These are phyloP conservation scores for Decapterus maruadsi DNA, from an alignment of 2,797 vertebrate species.

Conservation along the genomic window DNA sequence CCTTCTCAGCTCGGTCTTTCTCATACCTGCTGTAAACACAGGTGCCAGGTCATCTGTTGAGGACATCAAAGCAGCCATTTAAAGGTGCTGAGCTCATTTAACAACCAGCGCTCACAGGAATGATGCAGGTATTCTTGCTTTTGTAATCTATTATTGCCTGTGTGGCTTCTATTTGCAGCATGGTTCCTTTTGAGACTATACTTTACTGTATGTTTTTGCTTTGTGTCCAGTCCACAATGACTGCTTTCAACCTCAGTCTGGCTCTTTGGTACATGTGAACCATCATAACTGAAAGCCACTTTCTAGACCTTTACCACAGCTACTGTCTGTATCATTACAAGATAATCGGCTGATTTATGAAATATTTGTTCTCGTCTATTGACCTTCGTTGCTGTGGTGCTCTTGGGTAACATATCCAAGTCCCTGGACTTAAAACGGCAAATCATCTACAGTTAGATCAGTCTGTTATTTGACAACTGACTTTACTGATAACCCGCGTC, in stretches of 20 bases:
- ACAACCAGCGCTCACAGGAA: constrained; percentile 5
- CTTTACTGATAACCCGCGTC: constrained; percentile 31
- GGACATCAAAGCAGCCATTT: constrained; percentile 34
- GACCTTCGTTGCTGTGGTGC: neutral
- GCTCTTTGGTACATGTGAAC: neutral
- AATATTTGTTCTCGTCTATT: neutral
- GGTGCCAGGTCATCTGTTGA: constrained; percentile 16
- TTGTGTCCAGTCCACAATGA: neutral
- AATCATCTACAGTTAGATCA: neutral
- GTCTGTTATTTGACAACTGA: constrained; percentile 16
- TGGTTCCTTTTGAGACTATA: neutral
- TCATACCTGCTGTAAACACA: neutral
- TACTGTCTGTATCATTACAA: neutral
- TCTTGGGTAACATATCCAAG: neutral
- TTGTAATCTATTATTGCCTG: constrained; percentile 12
- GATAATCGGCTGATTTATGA: neutral
- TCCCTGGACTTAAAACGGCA: neutral
- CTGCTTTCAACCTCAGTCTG: neutral
- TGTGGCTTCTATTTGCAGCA: neutral
- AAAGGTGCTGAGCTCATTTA: constrained; percentile 34
- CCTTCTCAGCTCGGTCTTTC: neutral
- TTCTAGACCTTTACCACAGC: neutral
- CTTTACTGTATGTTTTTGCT: neutral
- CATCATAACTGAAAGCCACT: neutral
- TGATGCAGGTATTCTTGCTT: constrained; percentile 10